Evolutionary conservation across 1,140 invertebrate genomes (phyloP).

Genomic region (Drosophila lowei): DNA sequence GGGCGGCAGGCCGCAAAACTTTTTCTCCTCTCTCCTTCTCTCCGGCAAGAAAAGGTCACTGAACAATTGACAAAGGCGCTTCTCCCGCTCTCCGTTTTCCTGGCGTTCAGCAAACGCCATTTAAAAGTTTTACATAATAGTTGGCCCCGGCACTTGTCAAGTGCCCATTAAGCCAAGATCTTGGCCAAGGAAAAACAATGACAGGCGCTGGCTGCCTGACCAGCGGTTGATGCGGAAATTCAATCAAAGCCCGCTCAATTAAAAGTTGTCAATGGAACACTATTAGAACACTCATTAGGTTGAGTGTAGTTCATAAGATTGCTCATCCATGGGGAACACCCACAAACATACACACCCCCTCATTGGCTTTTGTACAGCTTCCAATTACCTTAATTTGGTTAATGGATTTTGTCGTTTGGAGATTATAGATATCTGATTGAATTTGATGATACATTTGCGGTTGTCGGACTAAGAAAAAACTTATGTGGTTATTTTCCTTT

Average conservation of each 20-base stretch:
- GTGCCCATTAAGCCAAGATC: conserved; percentile 53
- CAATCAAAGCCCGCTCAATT: conserved; percentile 43
- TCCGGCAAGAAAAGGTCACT: conserved; percentile 68
- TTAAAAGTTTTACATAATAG: conserved; percentile 71
- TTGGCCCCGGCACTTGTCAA: conserved; percentile 50
- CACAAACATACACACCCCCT: too few relatives aligned
- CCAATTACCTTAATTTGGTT: too few relatives aligned
- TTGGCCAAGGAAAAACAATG: conserved; percentile 10
- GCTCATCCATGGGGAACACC: too few relatives aligned
- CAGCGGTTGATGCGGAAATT: conserved; percentile 10
- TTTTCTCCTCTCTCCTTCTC: conserved; percentile 20
- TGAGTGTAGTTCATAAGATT: not conserved
- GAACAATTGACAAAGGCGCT: conserved; percentile 67
- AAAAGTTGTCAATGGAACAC: conserved; percentile 31
- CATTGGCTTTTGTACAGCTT: not conserved
- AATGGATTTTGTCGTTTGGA: not conserved
- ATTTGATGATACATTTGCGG: too few relatives aligned
- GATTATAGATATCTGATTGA: too few relatives aligned
- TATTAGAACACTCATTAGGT: not conserved
- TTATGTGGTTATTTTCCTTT: too few relatives aligned
- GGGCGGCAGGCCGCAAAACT: conserved; percentile 33
- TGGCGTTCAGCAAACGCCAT: conserved; percentile 50
- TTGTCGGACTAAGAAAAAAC: too few relatives aligned
- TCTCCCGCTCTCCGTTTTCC: conserved; percentile 23
- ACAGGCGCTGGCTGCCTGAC: conserved; percentile 3